Evolutionary conservation across 2,797 vertebrate species (phyloP).

Genomic region (Gallirallus australis): DNA sequence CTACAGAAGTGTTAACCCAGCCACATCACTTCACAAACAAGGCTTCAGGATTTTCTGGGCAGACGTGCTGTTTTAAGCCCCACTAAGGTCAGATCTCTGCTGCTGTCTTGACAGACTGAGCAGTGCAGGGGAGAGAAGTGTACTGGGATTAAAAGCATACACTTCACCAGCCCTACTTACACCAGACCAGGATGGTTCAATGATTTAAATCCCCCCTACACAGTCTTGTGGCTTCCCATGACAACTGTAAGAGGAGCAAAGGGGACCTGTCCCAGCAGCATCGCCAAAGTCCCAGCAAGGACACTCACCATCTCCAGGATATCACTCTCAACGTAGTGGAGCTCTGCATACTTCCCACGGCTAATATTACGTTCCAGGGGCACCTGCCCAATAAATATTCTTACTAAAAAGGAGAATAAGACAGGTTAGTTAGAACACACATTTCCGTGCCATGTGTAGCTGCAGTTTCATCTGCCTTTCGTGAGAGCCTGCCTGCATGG

Average conservation of each 20-base stretch:
- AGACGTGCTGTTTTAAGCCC: background rate
- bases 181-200: background rate
- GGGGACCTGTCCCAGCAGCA: background rate
- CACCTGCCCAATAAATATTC: slow-evolving; percentile 88
- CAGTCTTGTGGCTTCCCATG: background rate
- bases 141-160: background rate
- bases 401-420: slow-evolving; percentile 79
- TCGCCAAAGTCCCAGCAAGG: background rate
- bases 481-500: background rate
- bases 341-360: slow-evolving; percentile 72
- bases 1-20: background rate
- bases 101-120: background rate
- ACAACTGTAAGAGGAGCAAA: rapidly evolving
- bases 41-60: background rate
- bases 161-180: background rate
- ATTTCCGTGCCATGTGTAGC: background rate
- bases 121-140: background rate
- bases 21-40: background rate
- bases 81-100: background rate
- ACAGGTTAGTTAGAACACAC: background rate
- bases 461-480: background rate
- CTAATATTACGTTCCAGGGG: slow-evolving; percentile 72
- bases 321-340: slow-evolving; percentile 84
- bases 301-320: slow-evolving; percentile 87
- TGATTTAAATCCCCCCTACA: background rate